A percentile compares a stretch with the other conserved stretches of the same genome.
phyloP scores from a whole-genome alignment of 2,797 vertebrate species.

The Halcyon chelicuti region DNA sequence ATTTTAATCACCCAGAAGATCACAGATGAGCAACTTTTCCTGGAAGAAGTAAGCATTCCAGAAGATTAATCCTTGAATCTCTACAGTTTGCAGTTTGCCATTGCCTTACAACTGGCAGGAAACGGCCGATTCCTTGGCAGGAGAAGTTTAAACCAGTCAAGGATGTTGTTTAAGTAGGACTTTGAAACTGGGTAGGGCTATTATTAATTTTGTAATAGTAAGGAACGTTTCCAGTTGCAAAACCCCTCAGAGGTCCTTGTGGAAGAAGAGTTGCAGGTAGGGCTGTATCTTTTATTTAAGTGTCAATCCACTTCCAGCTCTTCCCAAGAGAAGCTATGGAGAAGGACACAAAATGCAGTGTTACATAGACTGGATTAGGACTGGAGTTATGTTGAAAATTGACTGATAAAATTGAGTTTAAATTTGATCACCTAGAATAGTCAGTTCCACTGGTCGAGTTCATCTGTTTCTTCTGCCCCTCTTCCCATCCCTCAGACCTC shows the following conservation, averaged over 20 bases:
- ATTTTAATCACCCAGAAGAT: neutral
- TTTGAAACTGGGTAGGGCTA: neutral
- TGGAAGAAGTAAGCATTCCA: conserved; percentile 1
- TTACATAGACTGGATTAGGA: neutral
- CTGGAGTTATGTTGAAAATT: neutral
- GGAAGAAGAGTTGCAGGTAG: neutral
- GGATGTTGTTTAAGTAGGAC: neutral
- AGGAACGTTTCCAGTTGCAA: neutral
- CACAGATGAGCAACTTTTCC: neutral
- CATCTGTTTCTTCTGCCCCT: neutral
- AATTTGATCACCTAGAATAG: neutral
- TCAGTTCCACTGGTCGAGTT: neutral
- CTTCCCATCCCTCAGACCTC: neutral
- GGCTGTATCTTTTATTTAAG: neutral
- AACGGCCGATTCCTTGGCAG: neutral
- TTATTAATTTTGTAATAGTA: neutral
- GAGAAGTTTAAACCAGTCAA: neutral
- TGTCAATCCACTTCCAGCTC: neutral
- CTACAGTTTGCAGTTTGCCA: neutral
- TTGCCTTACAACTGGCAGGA: neutral
- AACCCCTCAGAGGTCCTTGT: neutral
- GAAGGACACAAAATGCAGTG: neutral
- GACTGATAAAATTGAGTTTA: neutral
- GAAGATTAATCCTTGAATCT: neutral
- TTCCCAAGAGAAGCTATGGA: neutral